These are phyloP conservation scores for Xestia sexstrigata DNA, from an alignment of 2,888 invertebrate genomes.

Conservation along the genomic window DNA sequence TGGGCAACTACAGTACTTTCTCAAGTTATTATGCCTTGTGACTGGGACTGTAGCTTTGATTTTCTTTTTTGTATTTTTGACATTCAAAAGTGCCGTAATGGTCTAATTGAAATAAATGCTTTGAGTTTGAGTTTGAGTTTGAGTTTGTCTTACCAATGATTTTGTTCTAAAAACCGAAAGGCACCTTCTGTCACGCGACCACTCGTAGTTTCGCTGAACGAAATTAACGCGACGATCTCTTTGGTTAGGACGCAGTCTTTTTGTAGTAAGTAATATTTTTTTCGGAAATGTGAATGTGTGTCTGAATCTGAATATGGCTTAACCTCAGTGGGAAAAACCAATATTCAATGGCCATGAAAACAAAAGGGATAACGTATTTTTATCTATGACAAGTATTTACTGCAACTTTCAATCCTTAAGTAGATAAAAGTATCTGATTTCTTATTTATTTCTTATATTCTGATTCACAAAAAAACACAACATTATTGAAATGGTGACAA, in stretches of 20 bases:
- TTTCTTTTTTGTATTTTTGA: too few species aligned
- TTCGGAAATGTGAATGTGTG: background rate
- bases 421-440: background rate
- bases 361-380: background rate
- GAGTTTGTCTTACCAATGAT: too few species aligned
- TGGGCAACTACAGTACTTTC: too few species aligned
- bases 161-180: background rate
- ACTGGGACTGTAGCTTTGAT: too few species aligned
- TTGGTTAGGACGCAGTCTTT: background rate
- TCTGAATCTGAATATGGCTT: background rate
- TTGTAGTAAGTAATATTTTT: background rate
- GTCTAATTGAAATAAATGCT: too few species aligned
- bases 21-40: too few species aligned
- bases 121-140: too few species aligned
- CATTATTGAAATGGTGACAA: slow-evolving; percentile 38
- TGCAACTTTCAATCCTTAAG: background rate
- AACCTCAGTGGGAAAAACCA: background rate
- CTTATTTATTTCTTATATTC: too few species aligned
- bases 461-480: background rate
- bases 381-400: background rate
- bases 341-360: background rate
- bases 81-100: too few species aligned
- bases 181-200: background rate
- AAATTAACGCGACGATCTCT: background rate
- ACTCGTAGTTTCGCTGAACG: background rate